Evolutionary conservation across 2,888 invertebrate species (phyloP).

Genomic region (Hybos culiciformis): DNA sequence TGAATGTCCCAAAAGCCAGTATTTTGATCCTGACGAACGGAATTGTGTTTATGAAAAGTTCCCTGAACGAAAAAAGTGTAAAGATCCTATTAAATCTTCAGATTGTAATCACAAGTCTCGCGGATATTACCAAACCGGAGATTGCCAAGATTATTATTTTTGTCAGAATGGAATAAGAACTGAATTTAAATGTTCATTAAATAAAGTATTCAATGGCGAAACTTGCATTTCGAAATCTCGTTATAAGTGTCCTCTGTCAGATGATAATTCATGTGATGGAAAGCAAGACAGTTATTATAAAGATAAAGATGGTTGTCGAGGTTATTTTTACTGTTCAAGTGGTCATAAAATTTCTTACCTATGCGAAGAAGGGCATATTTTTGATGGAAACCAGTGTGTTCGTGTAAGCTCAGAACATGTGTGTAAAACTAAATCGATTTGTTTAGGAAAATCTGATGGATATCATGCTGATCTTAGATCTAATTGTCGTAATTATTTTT

Average conservation of each 20-base stretch:
- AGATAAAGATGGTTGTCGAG: conserved; percentile 38
- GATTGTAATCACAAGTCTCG: conserved; percentile 21
- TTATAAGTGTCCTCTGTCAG: conserved; percentile 38
- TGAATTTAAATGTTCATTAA: conserved; percentile 37
- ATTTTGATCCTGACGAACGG: conserved; percentile 24
- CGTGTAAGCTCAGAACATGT: conserved; percentile 11
- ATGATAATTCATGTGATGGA: conserved; percentile 39
- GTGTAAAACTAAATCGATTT: conserved; percentile 23
- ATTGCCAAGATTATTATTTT: conserved; percentile 43
- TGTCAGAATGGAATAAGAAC: conserved; percentile 42
- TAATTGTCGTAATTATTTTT: conserved; percentile 44
- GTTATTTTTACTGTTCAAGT: conserved; percentile 43
- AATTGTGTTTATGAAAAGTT: conserved; percentile 21
- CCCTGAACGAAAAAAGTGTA: conserved; percentile 17
- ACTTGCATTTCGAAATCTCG: conserved; percentile 38
- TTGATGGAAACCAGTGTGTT: conserved; percentile 36
- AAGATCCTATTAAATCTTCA: conserved; percentile 16
- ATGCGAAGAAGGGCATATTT: conserved; percentile 39
- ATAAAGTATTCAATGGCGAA: conserved; percentile 44
- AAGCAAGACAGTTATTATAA: conserved; percentile 43
- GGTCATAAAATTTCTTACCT: conserved; percentile 45
- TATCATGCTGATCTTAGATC: conserved; percentile 43
- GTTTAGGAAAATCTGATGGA: conserved; percentile 40
- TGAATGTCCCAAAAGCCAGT: conserved; percentile 22
- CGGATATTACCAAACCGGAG: conserved; percentile 37